A percentile compares a stretch with the other conserved stretches of the same genome.
phyloP scores from a whole-genome alignment of 2,797 vertebrate species.

The Gallinago solitaria region DNA sequence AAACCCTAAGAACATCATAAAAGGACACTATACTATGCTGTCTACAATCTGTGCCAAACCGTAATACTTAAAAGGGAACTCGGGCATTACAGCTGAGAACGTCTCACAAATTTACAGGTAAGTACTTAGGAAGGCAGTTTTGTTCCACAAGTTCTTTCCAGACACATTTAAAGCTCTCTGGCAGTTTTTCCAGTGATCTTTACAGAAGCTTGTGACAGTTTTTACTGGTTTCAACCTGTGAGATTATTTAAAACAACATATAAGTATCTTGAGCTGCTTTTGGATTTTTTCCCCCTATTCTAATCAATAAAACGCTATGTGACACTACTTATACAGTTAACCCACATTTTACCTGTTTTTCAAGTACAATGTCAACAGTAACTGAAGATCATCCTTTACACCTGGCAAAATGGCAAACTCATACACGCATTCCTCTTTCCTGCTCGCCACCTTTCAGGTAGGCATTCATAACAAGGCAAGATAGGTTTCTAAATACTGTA shows the following conservation, averaged over 20 bases:
- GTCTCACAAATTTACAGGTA: background rate
- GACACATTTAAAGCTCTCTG: background rate
- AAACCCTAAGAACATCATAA: background rate
- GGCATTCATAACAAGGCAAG: background rate
- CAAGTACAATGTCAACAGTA: background rate
- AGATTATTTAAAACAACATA: background rate
- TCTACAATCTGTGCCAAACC: background rate
- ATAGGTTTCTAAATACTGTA: background rate
- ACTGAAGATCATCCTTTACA: background rate
- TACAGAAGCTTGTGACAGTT: background rate
- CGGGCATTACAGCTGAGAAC: background rate
- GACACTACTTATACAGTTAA: background rate
- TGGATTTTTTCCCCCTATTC: background rate
- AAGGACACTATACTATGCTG: background rate
- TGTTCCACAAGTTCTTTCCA: background rate
- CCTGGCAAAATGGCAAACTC: background rate
- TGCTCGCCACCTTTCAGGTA: background rate
- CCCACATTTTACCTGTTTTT: background rate
- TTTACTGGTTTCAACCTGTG: background rate
- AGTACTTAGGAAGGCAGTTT: background rate
- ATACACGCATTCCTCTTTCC: background rate
- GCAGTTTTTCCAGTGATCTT: background rate
- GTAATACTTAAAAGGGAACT: background rate
- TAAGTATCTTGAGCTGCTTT: background rate
- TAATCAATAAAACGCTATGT: background rate